These are phyloP conservation scores for Enhydra lutris DNA, from an alignment of 2,113 vertebrate species.

Conservation along the genomic window DNA sequence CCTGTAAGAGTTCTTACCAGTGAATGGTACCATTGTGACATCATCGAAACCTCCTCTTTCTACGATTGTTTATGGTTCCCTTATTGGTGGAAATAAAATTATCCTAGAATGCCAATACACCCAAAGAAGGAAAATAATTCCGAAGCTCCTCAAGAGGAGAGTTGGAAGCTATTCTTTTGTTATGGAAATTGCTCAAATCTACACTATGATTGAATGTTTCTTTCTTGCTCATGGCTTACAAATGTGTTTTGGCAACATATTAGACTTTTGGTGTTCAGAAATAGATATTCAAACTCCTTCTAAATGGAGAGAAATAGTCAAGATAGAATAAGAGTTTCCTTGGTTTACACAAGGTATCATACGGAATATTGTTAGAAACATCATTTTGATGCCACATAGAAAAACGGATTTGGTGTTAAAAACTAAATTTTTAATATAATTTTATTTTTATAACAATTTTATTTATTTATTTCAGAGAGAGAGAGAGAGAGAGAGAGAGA, in stretches of 20 bases:
- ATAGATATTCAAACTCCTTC: neutral
- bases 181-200: neutral
- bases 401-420: neutral
- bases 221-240: neutral
- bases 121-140: neutral
- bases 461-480: neutral
- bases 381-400: neutral
- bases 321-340: neutral
- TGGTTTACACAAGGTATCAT: neutral
- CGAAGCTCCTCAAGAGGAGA: neutral
- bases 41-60: neutral
- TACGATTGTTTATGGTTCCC: neutral
- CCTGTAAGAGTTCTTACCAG: neutral
- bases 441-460: neutral
- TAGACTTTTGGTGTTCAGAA: neutral
- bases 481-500: neutral
- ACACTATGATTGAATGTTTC: neutral
- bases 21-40: neutral
- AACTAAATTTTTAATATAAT: neutral
- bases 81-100: slow-evolving; percentile 4
- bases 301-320: slow-evolving; percentile 19
- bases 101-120: neutral
- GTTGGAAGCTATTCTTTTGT: neutral
- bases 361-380: neutral
- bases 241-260: neutral